Evolutionary conservation across 2,113 vertebrate species (phyloP).

Genomic region (Phoenicopterus ruber): DNA sequence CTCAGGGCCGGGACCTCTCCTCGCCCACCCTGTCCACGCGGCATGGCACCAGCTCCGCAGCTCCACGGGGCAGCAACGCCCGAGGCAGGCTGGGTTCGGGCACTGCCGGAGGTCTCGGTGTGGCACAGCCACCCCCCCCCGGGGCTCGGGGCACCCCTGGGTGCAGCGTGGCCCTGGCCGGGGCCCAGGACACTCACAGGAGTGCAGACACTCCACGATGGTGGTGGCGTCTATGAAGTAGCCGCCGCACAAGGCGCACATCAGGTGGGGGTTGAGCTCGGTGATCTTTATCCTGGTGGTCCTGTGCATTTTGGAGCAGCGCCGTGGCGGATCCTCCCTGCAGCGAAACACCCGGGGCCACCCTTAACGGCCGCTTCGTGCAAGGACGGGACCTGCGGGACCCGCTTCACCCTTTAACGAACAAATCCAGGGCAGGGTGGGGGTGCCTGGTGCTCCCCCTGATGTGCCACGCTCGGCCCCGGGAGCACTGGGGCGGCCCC

Average conservation of each 20-base stretch:
- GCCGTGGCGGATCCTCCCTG: constrained; percentile 24
- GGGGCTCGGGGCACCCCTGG: neutral
- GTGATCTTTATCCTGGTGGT: constrained; percentile 80
- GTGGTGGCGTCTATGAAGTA: constrained; percentile 94
- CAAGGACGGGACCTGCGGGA: rapidly evolving
- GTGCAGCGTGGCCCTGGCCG: neutral
- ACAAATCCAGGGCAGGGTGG: neutral
- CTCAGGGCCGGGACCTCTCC: neutral
- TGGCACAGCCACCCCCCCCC: neutral
- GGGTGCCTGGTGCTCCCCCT: neutral
- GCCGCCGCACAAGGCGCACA: constrained; percentile 88
- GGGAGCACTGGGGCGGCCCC: neutral
- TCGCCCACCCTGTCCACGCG: neutral
- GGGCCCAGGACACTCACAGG: constrained; percentile 80
- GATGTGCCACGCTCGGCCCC: rapidly evolving
- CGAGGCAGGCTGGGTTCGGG: rapidly evolving
- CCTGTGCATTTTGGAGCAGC: constrained; percentile 77
- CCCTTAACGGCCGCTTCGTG: rapidly evolving
- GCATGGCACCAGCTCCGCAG: neutral
- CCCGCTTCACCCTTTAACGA: rapidly evolving
- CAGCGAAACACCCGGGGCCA: neutral
- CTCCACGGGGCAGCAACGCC: rapidly evolving
- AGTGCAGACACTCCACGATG: constrained; percentile 94
- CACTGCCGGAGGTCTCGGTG: rapidly evolving
- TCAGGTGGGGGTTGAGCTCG: constrained; percentile 81